Percentiles rank a stretch among this genome's conserved stretches.
Evolutionary conservation across 2,797 vertebrate species (phyloP).

Genomic region (Melanotaenia boesemani): DNA sequence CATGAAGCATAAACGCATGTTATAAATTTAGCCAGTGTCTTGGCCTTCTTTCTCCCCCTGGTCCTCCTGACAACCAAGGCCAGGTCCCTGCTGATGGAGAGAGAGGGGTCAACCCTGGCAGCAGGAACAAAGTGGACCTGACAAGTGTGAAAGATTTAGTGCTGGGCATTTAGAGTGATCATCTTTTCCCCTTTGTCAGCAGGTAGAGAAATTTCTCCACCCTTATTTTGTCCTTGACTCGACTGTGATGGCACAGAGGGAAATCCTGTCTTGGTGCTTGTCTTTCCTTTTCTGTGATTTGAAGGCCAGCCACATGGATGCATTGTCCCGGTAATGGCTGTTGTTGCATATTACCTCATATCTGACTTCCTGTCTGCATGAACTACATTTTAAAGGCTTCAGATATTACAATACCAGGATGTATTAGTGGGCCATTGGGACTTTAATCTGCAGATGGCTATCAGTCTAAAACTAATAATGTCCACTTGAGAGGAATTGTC

Average conservation of each 20-base stretch:
- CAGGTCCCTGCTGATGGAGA: slow-evolving; percentile 70
- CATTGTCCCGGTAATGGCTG: slow-evolving; percentile 54
- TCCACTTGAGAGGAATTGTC: slow-evolving; percentile 55
- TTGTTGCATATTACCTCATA: slow-evolving; percentile 52
- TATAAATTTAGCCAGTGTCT: slow-evolving; percentile 77
- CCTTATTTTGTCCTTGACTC: slow-evolving; percentile 77
- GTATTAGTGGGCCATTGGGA: slow-evolving; percentile 25
- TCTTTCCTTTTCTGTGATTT: slow-evolving; percentile 48
- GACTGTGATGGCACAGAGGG: slow-evolving; percentile 64
- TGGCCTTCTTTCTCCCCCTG: slow-evolving; percentile 50
- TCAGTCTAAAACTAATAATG: slow-evolving; percentile 64
- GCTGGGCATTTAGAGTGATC: slow-evolving; percentile 80
- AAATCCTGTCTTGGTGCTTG: slow-evolving; percentile 58
- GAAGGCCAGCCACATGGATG: slow-evolving; percentile 16
- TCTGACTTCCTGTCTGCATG: slow-evolving; percentile 42
- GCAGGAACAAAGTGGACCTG: slow-evolving; percentile 80
- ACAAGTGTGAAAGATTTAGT: slow-evolving; percentile 86
- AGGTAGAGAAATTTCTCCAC: slow-evolving; percentile 69
- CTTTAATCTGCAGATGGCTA: slow-evolving; percentile 63
- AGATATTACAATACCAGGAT: slow-evolving; percentile 33
- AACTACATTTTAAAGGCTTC: slow-evolving; percentile 37
- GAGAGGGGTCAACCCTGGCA: slow-evolving; percentile 74
- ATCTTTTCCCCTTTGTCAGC: slow-evolving; percentile 83
- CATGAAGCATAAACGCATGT: slow-evolving; percentile 57
- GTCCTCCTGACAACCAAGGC: slow-evolving; percentile 60